These are phyloP conservation scores for Neoascia interrupta DNA, from an alignment of 2,888 invertebrate genomes.

Conservation along the genomic window DNA sequence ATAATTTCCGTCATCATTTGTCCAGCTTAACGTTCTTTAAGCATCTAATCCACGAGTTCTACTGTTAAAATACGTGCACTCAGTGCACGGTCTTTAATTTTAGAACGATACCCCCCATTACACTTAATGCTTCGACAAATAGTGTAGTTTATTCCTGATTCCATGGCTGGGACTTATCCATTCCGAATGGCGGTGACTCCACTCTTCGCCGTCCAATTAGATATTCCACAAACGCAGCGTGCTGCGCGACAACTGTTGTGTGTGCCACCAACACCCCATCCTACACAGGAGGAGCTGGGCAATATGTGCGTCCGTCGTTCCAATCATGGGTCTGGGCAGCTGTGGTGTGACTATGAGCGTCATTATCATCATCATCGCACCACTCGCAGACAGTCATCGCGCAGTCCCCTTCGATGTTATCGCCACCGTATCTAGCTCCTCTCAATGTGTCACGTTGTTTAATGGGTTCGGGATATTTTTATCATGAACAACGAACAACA, in stretches of 20 bases:
- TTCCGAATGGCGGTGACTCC: slow-evolving; percentile 7
- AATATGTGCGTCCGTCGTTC: slow-evolving; percentile 6
- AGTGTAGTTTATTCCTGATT: slow-evolving; percentile 35
- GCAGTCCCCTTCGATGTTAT: background rate
- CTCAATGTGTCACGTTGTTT: slow-evolving; percentile 47
- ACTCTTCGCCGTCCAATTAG: slow-evolving; percentile 36
- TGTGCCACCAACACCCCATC: background rate
- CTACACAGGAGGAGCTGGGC: background rate
- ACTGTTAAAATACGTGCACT: slow-evolving; percentile 26
- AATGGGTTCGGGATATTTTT: slow-evolving; percentile 62
- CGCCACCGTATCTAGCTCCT: background rate
- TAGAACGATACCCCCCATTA: slow-evolving; percentile 37
- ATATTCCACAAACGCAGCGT: slow-evolving; percentile 54
- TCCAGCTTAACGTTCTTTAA: slow-evolving; percentile 58
- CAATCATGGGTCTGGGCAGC: too few species aligned
- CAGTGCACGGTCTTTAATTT: slow-evolving; percentile 36
- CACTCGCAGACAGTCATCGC: slow-evolving; percentile 4
- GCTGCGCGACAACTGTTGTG: slow-evolving; percentile 1
- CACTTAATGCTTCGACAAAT: slow-evolving; percentile 55
- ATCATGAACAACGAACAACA: slow-evolving; percentile 32
- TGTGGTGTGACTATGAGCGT: slow-evolving; percentile 35
- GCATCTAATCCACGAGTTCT: slow-evolving; percentile 48
- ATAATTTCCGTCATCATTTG: slow-evolving; percentile 48
- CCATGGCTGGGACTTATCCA: slow-evolving; percentile 16
- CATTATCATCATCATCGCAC: slow-evolving; percentile 20